A percentile compares a stretch with the other conserved stretches of the same genome.
These are phyloP conservation scores for Nothoprocta perdicaria DNA, from an alignment of 2,113 vertebrate species.

Conservation along the genomic window DNA sequence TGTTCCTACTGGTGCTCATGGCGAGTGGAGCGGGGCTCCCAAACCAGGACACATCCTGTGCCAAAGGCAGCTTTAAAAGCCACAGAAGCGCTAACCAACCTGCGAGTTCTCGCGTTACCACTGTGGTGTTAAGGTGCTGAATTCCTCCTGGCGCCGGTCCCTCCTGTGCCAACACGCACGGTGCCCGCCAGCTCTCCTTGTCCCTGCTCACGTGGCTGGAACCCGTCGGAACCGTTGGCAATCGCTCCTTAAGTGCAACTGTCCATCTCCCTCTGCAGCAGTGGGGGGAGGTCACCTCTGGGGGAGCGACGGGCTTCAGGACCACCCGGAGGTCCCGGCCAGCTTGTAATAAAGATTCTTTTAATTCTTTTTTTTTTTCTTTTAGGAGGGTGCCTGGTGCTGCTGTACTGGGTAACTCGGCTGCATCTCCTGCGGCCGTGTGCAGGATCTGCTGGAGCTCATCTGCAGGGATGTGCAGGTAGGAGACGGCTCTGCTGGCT, in stretches of 20 bases:
- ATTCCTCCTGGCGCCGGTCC: neutral
- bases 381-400: neutral
- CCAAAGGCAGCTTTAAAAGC: too few species aligned
- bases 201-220: neutral
- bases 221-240: neutral
- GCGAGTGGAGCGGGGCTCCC: neutral
- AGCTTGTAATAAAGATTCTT: neutral
- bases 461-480: rapidly evolving
- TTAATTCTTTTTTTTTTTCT: neutral
- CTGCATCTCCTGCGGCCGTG: neutral
- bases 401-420: neutral
- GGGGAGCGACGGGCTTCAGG: rapidly evolving
- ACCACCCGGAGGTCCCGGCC: rapidly evolving
- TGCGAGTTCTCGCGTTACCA: too few species aligned
- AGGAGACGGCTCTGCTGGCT: rapidly evolving
- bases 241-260: neutral
- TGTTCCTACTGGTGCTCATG: too few species aligned
- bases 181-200: neutral
- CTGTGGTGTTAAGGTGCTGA: neutral
- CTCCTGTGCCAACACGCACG: neutral
- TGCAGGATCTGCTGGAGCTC: rapidly evolving
- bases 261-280: neutral
- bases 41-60: rapidly evolving
- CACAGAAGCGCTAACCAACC: too few species aligned
- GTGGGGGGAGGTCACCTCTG: rapidly evolving